Evolutionary conservation across 2,888 invertebrate species (phyloP), one percentile per base, ranked within the genome.

Genomic region (Lepidocyrtinus sp.): DNA sequence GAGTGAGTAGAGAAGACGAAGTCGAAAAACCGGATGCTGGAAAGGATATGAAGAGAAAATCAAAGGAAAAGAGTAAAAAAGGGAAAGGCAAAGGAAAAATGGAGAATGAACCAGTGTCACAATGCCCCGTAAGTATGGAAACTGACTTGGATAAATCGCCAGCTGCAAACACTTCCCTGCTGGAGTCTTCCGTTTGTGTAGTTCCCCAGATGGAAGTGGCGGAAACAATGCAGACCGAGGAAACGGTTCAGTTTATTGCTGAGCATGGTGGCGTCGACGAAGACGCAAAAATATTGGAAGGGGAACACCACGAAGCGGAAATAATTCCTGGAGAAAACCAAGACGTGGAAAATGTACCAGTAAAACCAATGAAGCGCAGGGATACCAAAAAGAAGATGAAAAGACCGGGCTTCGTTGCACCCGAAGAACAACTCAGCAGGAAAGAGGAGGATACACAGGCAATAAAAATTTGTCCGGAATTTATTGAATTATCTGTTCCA

Each of bases 311-410:
- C 17, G 27, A 27, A 15, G 2, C 67, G 3, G 59, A 59, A 3
- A n/a, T 19, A 59, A 59, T 17, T 5, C 59, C 59, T 9, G 63
- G 21, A 22, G 7, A 63, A 24, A 9, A 7, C 63, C 5, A 63
- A n/a, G 22, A 63, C 2, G 21, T 22, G 7, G 24, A 17, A 21
- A 59, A 59, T n/a, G 21, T n/a, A 46, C 46, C 71, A 63, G 70
- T 27, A 7, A 82, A 75, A 64, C 75, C 82, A 65, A 70, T 82
- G 26, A 78, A 68, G 55, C 26, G 82, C 65, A 61, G 84, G 46
- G 82, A 82, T 46, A 73, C 75, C 9, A 84, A 82, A 67, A 84
- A 82, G 50, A 82, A 82, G 22, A 21, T 82, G 27, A 82, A 84
- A 26, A 59, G 82, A 45, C 83, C 83, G 55, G 67, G 67, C 25